Evolutionary conservation across 2,888 invertebrate species (phyloP), one percentile per base, ranked within the genome.

Genomic region (Phyllotreta cruciferae): DNA sequence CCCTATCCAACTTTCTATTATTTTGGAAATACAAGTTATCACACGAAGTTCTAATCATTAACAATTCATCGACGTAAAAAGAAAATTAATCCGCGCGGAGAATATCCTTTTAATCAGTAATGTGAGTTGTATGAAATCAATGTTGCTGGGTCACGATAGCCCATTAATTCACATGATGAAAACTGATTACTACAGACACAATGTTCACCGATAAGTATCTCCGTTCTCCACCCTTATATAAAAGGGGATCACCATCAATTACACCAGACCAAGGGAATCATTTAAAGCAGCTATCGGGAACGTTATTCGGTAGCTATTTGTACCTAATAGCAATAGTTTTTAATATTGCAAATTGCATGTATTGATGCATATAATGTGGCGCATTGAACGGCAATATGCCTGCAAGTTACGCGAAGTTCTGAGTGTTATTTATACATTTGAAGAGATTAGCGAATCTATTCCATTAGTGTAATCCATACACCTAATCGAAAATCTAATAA

Each of bases 101-200:
- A 50, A 52, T 50, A 42, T 55, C 13, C 42, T 42, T 58, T 58
- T 35, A 49, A 50, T 50, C 58, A 58, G 35, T 50, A 9, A 24
- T 11, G 42, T 1, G 39, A 44, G 52, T 10, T 38, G 44, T 52
- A 60, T 53, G 36, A 60, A 60, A 60, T 60, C 60, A 60, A 60
- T 60, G 60, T 60, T 60, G 52, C 44, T 60, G 24, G 60, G 60
- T 60, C 60, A 60, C 60, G 60, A 60, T 58, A 58, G 35, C 60
- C 60, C 60, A 60, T 60, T 60, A 60, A 60, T 60, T 52, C 52
- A 36, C 44, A 60, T 53, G 60, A 60, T 60, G 60, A 53, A 60
- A 60, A 60, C 60, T 60, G 44, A 60, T 60, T 52, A 60, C 52
- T 11, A 37, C 44, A 52, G 38, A 44, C 60, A 44, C 60, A 53